phyloP scores from a whole-genome alignment of 2,797 vertebrate species.

The Premnoplex brunnescens region DNA sequence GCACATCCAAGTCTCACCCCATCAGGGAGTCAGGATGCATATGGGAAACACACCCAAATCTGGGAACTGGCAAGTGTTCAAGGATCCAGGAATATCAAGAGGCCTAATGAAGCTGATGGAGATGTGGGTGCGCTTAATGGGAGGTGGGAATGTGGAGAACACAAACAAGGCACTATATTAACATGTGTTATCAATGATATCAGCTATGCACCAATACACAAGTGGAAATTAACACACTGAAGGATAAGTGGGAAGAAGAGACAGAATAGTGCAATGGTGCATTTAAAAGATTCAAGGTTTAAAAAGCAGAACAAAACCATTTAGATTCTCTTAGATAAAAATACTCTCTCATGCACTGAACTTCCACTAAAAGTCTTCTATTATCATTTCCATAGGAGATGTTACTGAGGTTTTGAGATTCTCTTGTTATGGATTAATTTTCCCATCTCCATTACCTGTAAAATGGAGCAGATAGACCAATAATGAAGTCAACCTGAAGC shows the following conservation, averaged over 20 bases:
- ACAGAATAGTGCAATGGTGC: not conserved
- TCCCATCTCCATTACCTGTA: not conserved
- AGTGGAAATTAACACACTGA: not conserved
- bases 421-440: not conserved
- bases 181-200: not conserved
- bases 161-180: not conserved
- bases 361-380: not conserved
- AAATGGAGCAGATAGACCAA: not conserved
- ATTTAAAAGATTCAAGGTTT: not conserved
- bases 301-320: not conserved
- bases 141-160: not conserved
- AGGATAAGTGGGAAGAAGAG: not conserved
- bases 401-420: not conserved
- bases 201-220: not conserved
- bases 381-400: not conserved
- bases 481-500: not conserved
- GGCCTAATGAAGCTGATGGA: not conserved
- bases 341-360: not conserved
- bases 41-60: not conserved
- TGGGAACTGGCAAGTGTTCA: constrained; percentile 1
- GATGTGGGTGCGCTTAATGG: not conserved
- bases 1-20: not conserved
- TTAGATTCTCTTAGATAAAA: not conserved
- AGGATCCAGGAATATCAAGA: not conserved
- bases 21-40: not conserved